Conservation (phyloP, 2,797 vertebrate genomes). For the Oryzias sinensis region DNA sequence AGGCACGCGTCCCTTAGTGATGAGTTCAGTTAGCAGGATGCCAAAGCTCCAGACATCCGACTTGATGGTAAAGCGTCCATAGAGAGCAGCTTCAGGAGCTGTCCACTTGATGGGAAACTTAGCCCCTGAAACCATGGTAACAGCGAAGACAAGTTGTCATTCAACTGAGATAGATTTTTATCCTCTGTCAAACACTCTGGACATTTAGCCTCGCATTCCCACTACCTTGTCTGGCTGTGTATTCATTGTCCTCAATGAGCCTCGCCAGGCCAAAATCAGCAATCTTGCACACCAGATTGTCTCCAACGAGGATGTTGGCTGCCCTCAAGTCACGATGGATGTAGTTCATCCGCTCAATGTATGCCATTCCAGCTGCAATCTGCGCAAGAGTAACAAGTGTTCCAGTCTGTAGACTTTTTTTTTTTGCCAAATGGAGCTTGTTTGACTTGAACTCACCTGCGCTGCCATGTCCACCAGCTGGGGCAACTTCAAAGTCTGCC, state of each 20-base stretch:
- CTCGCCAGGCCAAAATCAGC: constrained; percentile 95
- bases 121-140: constrained; percentile 82
- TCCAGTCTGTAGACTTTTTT: not conserved
- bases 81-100: constrained; percentile 93
- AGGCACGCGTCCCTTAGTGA: constrained; percentile 94
- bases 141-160: constrained; percentile 51
- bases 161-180: constrained; percentile 47
- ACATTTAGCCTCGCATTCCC: not conserved
- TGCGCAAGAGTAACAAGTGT: constrained; percentile 38
- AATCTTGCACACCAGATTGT: constrained; percentile 94
- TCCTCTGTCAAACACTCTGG: not conserved
- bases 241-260: constrained; percentile 94
- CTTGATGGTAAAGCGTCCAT: constrained; percentile 94
- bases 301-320: constrained; percentile 95
- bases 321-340: constrained; percentile 95
- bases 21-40: constrained; percentile 92
- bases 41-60: constrained; percentile 98
- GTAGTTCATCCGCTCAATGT: constrained; percentile 98
- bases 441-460: constrained; percentile 78
- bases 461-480: constrained; percentile 96
- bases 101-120: constrained; percentile 99
- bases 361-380: constrained; percentile 95
- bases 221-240: constrained; percentile 93
- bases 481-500: constrained; percentile 86
- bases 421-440: not conserved